Evolutionary conservation across 2,113 vertebrate genomes (phyloP).

Genomic region (Chloropsis cyanopogon): DNA sequence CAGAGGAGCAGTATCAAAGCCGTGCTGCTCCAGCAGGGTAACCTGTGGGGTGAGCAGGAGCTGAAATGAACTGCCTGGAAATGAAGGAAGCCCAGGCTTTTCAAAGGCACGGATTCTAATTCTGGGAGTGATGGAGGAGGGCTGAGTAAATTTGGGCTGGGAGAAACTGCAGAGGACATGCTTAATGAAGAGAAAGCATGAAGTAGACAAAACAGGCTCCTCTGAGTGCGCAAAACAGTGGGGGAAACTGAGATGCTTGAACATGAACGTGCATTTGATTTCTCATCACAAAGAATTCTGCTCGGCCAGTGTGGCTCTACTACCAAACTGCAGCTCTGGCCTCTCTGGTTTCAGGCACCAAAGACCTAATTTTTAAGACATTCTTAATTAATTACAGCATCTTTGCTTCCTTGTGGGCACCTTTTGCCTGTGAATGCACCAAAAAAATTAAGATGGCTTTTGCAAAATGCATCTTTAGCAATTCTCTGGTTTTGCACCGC

Average conservation of each 20-base stretch:
- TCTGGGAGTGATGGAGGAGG: neutral
- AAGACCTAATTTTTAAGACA: neutral
- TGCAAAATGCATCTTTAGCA: neutral
- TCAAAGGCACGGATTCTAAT: neutral
- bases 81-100: neutral
- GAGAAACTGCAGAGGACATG: neutral
- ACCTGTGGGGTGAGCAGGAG: neutral
- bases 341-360: neutral
- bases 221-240: neutral
- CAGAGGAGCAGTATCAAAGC: slow-evolving; percentile 43
- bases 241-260: neutral
- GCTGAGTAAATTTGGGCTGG: neutral
- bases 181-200: neutral
- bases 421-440: neutral
- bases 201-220: neutral
- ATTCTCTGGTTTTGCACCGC: neutral
- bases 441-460: neutral
- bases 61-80: slow-evolving; percentile 1
- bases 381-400: neutral
- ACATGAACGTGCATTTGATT: rapidly evolving
- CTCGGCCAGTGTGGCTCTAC: neutral
- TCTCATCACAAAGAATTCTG: neutral
- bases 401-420: neutral
- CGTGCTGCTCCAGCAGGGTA: neutral
- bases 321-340: neutral